Percentiles rank a stretch among this genome's conserved stretches.
Conservation (phyloP, 2,797 vertebrate species). For the Australoheros facetus region DNA sequence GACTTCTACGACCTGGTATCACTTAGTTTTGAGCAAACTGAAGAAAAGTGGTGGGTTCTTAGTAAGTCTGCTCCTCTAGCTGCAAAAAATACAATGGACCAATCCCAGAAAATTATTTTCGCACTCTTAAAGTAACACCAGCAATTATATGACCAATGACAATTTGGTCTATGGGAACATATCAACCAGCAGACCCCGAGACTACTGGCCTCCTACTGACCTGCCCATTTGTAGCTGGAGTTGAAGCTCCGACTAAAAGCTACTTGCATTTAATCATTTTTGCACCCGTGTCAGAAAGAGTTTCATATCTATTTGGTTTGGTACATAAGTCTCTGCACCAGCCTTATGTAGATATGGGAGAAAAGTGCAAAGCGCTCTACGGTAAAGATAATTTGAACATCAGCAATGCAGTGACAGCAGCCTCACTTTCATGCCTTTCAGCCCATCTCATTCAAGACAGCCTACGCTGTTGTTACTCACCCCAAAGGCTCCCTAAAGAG, state of each 20-base stretch:
- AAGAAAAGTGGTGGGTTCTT: background rate
- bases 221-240: background rate
- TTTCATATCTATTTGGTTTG: background rate
- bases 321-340: background rate
- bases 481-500: background rate
- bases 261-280: background rate
- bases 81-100: background rate
- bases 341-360: background rate
- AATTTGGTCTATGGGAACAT: background rate
- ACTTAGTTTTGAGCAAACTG: background rate
- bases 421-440: background rate
- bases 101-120: background rate
- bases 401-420: background rate
- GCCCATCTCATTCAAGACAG: background rate
- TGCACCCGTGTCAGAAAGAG: rapidly evolving
- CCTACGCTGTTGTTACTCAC: background rate
- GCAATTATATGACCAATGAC: background rate
- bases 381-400: rapidly evolving
- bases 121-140: background rate
- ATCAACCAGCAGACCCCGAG: background rate
- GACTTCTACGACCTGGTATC: background rate
- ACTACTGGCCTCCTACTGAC: background rate
- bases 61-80: background rate
- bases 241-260: background rate
- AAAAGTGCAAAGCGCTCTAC: background rate